Percentiles rank a stretch among this genome's conserved stretches.
phyloP scores from a whole-genome alignment of 2,113 vertebrate species.

The Rhea pennata region DNA sequence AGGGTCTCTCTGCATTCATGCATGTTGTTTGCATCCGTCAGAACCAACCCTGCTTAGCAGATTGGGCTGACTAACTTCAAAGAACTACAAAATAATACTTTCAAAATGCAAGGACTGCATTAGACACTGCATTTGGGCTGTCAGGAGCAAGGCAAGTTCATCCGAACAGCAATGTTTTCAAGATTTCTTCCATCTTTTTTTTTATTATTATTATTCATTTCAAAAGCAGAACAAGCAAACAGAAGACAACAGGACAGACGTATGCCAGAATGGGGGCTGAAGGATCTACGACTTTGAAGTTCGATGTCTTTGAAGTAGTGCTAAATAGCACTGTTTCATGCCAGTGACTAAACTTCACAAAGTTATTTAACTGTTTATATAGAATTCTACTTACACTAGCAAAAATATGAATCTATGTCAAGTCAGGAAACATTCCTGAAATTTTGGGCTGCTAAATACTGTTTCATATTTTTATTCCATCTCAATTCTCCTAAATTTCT shows the following conservation, averaged over 20 bases:
- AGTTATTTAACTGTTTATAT: neutral
- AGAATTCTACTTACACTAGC: neutral
- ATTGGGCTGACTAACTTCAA: neutral
- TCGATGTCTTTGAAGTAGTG: conserved; percentile 9
- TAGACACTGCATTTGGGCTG: neutral
- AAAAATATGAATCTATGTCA: neutral
- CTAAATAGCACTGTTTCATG: neutral
- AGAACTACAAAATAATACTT: neutral
- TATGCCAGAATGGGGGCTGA: neutral
- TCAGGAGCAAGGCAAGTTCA: neutral
- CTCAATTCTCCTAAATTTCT: neutral
- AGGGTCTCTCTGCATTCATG: neutral
- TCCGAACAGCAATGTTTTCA: neutral
- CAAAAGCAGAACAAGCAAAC: neutral
- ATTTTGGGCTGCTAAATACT: neutral
- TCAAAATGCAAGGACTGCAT: neutral
- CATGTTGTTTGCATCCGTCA: neutral
- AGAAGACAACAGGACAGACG: neutral
- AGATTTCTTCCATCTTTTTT: neutral
- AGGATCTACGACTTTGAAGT: neutral
- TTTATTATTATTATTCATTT: conserved; percentile 1
- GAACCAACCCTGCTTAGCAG: neutral
- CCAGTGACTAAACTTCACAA: neutral
- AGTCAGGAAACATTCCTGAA: neutral
- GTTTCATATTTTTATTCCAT: neutral